Evolutionary conservation across 2,888 invertebrate genomes (phyloP), one percentile per base, ranked within the genome.

Genomic region (Phania funesta): DNA sequence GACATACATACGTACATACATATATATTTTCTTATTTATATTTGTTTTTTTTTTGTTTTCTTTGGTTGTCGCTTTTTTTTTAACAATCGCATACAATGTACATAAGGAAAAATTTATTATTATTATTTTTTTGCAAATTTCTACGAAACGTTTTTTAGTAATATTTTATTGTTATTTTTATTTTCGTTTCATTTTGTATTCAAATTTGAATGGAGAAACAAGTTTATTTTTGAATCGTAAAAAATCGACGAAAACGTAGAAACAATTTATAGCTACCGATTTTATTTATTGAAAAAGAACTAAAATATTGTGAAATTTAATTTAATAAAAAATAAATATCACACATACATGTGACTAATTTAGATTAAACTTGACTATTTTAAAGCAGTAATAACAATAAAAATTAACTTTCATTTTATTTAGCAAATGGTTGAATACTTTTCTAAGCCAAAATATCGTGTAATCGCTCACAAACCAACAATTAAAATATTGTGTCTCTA

Each of bases 101-200:
- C 24, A 11, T 18, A 26, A 62, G 24, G 62, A 60, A 50, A 41
- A 18, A 32, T 56, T 5, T 48, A n/a, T n/a, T n/a, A n/a, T n/a
- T n/a, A n/a, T n/a, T n/a, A n/a, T 56, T 67, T 78, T 52, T 81
- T 76, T 67, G 70, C 75, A 52, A 80, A 76, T 76, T 81, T 81
- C 62, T 81, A 62, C 76, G 71, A 78, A 77, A 73, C 29, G 74
- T 26, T 73, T 50, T 77, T 79, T 48, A 79, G 60, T 67, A 74
- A 74, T 76, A 60, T 76, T 68, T 76, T 76, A 76, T 76, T 76
- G 60, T 75, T 79, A 75, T 71, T 78, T 76, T 77, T 77, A 77
- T 75, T 64, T 71, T 77, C 74, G 67, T 79, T 83, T 83, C 84
- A 84, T 80, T 84, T 80, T 52, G 67, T 71, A 78, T 83, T 78